Base-by-base conservation (phyloP, 2,797 vertebrate species). In the Tapera naevia region DNA sequence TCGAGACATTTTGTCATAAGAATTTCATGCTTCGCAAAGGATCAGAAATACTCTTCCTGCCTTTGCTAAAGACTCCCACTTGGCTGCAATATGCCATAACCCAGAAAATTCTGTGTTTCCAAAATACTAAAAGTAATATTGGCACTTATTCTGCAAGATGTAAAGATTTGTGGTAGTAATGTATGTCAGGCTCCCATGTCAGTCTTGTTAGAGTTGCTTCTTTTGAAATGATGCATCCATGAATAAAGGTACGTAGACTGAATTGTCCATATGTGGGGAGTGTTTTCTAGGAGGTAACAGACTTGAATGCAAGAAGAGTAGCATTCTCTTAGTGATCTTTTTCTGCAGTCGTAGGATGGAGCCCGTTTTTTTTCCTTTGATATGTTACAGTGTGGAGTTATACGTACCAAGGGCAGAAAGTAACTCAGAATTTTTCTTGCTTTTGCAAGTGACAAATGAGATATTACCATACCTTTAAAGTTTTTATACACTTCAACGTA, bases 211-310 rank as follows among this genome's bases (percentile, higher is more conserved):
- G 35, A 83, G 17, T 17, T 58, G 7, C 7, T 30, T 69, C 54
- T 73, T 66, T 87, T 76, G 0, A 67, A 78, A 60, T 3, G 0
- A 37, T 74, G 23, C 0, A 0, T 43, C 13, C 50, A 9, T 45
- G 15, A 70, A 43, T 83, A 73, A 82, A 73, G 37, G 32, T 58
- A 27, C 3, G 10, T 46, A 48, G 22, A 58, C 32, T 67, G 27
- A 78, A 19, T 56, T 48, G 17, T 18, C 10, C 13, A 0, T 35
- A 14, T 10, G 10, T 12, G 12, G 18, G 4, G 41, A 43, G 10
- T 28, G 28, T 73, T 89, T 93, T 70, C n/a, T 51, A 32, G 18
- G 14, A 13, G 7, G 0, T 70, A 25, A 27, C 27, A 85, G 54
- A 61, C 12, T 7, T 67, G 54, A 69, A 46, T 14, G 8, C 19